Evolutionary conservation across 2,113 vertebrate species (phyloP), one percentile per base, ranked within the genome.

Genomic region (Dinomys branickii): DNA sequence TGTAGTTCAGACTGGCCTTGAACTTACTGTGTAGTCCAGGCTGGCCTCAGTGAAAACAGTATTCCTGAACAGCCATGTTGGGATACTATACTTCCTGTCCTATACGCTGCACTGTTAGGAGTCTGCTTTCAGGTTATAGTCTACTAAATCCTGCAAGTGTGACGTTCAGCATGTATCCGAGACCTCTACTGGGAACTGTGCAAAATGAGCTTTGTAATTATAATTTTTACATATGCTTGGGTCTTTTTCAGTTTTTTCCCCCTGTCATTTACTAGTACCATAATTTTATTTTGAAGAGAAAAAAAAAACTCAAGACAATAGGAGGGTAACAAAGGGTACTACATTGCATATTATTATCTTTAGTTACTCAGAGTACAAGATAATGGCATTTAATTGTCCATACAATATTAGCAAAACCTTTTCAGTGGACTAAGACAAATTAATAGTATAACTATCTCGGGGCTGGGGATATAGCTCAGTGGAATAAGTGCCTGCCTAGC

Each of bases 151-250:
- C 35, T 85, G 1, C 50, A 5, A 95, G 30, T 91, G 17, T 75
- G 63, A 63, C 47, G 58, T n/a, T 87, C 75, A 90, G 33, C 83
- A 50, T 95, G 11, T 88, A 56, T 59, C 38, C 63, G 81, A 90
- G 41, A 77, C 38, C 41, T 93, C 5, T 88, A 10, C 56, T 91
- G 35, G 47, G 78, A 90, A 65, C 82, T 24, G n/a, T 54, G 54
- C 47, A 83, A 84, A 75, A 22, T 84, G 92, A 50, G 7, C 85
- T 80, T 94, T 88, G 26, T 83, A 90, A 35, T 95, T 89, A 58
- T 44, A 90, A 96, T 84, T 88, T 20, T 14, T 85, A 6, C 33
- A n/a, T 77, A 67, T 84, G 78, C 77, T 92, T 93, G 85, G 19
- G 10, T 71, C 41, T 88, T 86, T 92, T 86, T 82, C 50, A 90